Conservation (phyloP, 2,888 invertebrate species). For the Tiphia femorata region DNA sequence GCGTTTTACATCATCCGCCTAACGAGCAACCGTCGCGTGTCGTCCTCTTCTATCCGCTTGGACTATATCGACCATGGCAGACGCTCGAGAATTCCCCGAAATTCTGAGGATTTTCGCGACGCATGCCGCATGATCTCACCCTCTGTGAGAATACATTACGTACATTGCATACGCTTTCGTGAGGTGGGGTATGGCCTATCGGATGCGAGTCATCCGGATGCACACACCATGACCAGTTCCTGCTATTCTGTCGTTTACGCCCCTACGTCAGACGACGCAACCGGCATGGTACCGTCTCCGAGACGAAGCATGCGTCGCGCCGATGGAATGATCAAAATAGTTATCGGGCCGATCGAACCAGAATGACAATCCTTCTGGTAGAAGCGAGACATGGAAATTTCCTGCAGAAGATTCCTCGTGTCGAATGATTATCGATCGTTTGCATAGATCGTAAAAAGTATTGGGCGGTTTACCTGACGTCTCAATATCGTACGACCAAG, state of each 20-base stretch:
- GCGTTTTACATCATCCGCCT: neutral
- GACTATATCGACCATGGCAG: neutral
- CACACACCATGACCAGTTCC: too few species aligned
- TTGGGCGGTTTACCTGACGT: too few species aligned
- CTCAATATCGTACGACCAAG: too few species aligned
- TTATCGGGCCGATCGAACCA: conserved; percentile 30
- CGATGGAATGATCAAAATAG: conserved; percentile 38
- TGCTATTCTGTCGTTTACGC: conserved; percentile 15
- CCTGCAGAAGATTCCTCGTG: too few species aligned
- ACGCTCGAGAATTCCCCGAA: conserved; percentile 9
- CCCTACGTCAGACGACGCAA: conserved; percentile 15
- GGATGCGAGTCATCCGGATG: too few species aligned
- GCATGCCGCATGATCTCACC: conserved; percentile 14
- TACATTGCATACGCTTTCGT: conserved; percentile 9
- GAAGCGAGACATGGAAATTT: neutral
- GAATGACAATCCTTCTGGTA: conserved; percentile 4
- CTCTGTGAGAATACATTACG: conserved; percentile 27
- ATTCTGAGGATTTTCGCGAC: conserved; percentile 28
- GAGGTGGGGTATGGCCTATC: too few species aligned
- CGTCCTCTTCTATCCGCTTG: neutral
- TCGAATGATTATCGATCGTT: too few species aligned
- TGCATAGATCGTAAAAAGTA: too few species aligned
- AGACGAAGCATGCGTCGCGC: conserved; percentile 31
- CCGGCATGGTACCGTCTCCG: too few species aligned
- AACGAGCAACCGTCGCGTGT: neutral